These are phyloP conservation scores for Nemoura dubitans DNA, from an alignment of 2,888 invertebrate species.

Conservation along the genomic window DNA sequence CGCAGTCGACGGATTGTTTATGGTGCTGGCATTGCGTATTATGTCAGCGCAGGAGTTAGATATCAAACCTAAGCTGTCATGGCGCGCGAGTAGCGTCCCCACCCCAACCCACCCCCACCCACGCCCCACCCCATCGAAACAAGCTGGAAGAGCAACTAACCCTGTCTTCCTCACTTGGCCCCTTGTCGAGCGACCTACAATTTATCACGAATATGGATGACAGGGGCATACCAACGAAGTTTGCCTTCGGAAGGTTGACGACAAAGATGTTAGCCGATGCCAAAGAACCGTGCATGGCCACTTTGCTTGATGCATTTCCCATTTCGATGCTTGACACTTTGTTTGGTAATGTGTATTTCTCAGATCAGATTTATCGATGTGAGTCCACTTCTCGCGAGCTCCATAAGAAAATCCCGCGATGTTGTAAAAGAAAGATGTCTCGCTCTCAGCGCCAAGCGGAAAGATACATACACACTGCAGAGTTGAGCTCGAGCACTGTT, in stretches of 20 bases:
- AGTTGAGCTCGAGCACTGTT: background rate
- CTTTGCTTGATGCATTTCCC: conserved; percentile 12
- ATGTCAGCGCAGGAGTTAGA: conserved; percentile 1
- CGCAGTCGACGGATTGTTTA: conserved; percentile 3
- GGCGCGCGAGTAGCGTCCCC: background rate
- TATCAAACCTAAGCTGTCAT: background rate
- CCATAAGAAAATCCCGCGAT: background rate
- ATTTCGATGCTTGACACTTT: background rate
- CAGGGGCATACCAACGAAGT: conserved; percentile 14
- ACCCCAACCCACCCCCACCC: background rate
- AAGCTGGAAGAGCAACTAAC: conserved; percentile 7
- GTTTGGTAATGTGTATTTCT: background rate
- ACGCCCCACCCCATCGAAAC: background rate
- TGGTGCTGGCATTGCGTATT: background rate
- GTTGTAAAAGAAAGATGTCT: no score
- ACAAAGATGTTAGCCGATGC: background rate
- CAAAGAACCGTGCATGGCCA: background rate
- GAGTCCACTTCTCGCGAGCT: background rate
- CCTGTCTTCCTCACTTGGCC: conserved; percentile 23
- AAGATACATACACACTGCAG: background rate
- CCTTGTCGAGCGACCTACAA: background rate
- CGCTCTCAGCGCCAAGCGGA: no score
- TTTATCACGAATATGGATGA: conserved; percentile 26
- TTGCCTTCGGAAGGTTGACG: background rate
- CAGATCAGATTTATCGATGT: background rate